Evolutionary conservation across 2,888 invertebrate genomes (phyloP), one percentile per base, ranked within the genome.

Genomic region (Andricus quercusramuli): DNA sequence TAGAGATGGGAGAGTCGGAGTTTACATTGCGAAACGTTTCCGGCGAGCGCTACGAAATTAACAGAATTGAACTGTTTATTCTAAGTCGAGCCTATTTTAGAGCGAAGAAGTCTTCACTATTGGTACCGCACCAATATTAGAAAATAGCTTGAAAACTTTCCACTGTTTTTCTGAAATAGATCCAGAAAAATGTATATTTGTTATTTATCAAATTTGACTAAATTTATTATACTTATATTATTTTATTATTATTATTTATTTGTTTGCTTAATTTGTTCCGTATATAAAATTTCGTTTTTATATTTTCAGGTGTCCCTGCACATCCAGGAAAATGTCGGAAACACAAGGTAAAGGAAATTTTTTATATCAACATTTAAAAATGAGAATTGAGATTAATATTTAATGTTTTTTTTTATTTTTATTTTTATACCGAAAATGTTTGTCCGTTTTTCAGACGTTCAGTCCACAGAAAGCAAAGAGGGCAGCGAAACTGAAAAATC

Each of bases 321-420:
- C 80, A 82, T 85, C 84, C 80, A 87, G 81, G 83, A 85, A 86
- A 88, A 92, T 92, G 92, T 92, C 92, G 88, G 90, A 88, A 87
- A 84, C 85, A 85, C 90, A 91, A 92, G 91, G 92, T 92, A 87
- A 89, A 89, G 84, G 83, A 56, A 79, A 41, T 17, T 32, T 25
- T 82, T 80, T 15, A 47, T 47, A 47, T 47, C 5, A 4, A 47
- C 17, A 17, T 47, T 47, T 17, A 17, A 47, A 17, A 5, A 17
- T 47, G 4, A 44, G 3, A 15, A 44, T 44, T 13, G 47, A 17
- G 17, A 47, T 17, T 17, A 47, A 47, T 25, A 25, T 5, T 17
- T 5, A 5, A 47, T 37, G 29, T 29, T 29, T 29, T 9, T 41
- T 13, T 13, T 44, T 15, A 1, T 13, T 37, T 6, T 15, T 25